Base-by-base conservation (phyloP, 1,140 invertebrate species). In the Dysdera silvatica region DNA sequence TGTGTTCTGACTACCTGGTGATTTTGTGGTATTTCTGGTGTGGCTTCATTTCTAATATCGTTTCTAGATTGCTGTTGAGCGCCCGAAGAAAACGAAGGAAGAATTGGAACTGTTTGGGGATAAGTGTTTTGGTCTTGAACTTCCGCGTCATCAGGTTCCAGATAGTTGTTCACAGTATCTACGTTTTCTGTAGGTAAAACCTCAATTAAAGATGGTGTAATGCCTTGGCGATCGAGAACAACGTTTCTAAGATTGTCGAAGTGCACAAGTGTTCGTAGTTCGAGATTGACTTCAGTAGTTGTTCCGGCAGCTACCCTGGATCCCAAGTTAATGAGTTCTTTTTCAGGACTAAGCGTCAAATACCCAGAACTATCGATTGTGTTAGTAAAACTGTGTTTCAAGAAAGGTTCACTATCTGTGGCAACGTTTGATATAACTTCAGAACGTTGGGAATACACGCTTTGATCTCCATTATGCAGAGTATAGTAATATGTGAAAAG, bases 221-320 rank as follows among this genome's bases (percentile, higher is more conserved):
- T 65, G 20, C 47, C 26, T 10, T 28, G 26, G 10, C 57, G 45
- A 87, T 79, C 71, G 70, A 78, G 65, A 71, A 74, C 48, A 12
- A 45, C 66, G 60, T 71, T 68, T 16, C 26, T 43, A 0, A 71
- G 18, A 16, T 67, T 61, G 26, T 70, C 69, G 29, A 74, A 68
- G 31, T 72, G 67, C 6, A 74, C 51, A 7, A 74, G 49, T 14
- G 71, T 73, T 18, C 70, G 68, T 2, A 75, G 69, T n/a, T 71
- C 70, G 6, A 76, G 60, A 67, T 74, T 74, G 3, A 75, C 71
- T 54, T 73, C 67, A 4, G 74, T 74, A 6, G 74, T 76, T 23
- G 71, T 60, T 6, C 70, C 70, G 16, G 66, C 58, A 29, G 63
- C 32, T 28, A 70, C 68, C 33, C 72, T 67, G 20, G 70, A 67